These are phyloP conservation scores for Sebastes baramenuke DNA, from an alignment of 2,797 vertebrate genomes.

Conservation along the genomic window DNA sequence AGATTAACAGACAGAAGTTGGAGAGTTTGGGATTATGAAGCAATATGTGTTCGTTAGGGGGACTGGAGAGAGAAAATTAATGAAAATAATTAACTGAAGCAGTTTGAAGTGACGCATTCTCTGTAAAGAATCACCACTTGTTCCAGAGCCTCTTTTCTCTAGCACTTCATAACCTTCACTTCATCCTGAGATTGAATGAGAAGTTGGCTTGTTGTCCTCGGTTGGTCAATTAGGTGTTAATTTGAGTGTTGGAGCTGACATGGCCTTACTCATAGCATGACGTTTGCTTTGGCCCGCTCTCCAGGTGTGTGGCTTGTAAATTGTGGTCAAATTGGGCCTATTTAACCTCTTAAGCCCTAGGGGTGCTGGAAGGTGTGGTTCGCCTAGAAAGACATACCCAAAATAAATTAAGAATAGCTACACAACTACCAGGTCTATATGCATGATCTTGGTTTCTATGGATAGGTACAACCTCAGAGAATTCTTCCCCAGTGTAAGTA, in stretches of 20 bases:
- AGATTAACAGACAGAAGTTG: background rate
- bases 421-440: too few relatives aligned
- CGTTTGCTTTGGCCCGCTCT: background rate
- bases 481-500: too few relatives aligned
- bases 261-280: background rate
- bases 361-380: too few relatives aligned
- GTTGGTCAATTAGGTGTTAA: constrained; percentile 25
- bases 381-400: too few relatives aligned
- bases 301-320: background rate
- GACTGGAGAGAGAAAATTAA: background rate
- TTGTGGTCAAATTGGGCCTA: background rate
- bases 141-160: background rate
- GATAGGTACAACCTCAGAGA: too few relatives aligned
- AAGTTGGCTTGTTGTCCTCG: constrained; percentile 16
- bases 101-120: background rate
- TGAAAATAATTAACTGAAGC: background rate
- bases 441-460: too few relatives aligned
- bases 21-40: background rate
- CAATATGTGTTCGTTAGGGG: fast-evolving
- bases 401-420: too few relatives aligned
- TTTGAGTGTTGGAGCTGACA: constrained; percentile 7
- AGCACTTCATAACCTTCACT: background rate
- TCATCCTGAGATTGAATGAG: background rate
- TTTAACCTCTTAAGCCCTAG: background rate
- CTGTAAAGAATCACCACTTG: background rate